Evolutionary conservation across 2,113 vertebrate species (phyloP), one percentile per base, ranked within the genome.

Genomic region (Caranx ignobilis): DNA sequence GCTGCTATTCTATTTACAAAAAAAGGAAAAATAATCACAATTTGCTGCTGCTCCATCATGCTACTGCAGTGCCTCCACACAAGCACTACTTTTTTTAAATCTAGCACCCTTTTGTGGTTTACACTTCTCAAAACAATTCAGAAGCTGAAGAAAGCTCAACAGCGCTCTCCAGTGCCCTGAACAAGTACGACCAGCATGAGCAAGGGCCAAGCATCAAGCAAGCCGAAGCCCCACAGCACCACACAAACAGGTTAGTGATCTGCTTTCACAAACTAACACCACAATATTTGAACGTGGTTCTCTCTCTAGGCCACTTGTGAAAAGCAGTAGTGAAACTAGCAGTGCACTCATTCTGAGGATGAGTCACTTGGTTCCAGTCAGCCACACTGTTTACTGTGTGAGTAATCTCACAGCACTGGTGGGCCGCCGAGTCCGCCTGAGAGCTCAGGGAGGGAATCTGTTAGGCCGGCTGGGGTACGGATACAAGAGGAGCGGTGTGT

Each of bases 51-150:
- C 26, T 71, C 52, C 68, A 55, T 43, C 31, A 34, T 59, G 72
- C 41, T 56, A 79, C 82, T 72, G 89, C 81, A 86, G 81, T 34
- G 8, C 43, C 7, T 52, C 37, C 21, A 35, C 15, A 47, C 31
- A 10, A 31, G 4, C 0, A 5, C 26, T 47, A 72, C 70, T 77
- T 74, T 15, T 19, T 74, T 84, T 71, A 63, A 59, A 59, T 52
- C 16, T 68, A 74, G 90, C 77, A n/a, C 91, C 93, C 83, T 90
- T 94, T 92, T 57, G 87, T 94, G 94, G 87, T 75, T 61, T 31
- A 35, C 52, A 34, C 7, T 18, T 9, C 2, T 34, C 18, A 39
- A 21, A 45, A 57, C 16, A 10, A 1, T 6, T 9, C 1, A 0
- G 6, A 45, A 16, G 5, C 0, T 16, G 48, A 47, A 45, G 10